Evolutionary conservation across 64 coral and sea anemone species (phyloP), one percentile per base, ranked within the genome.

Genomic region (Cladopsammia gracilis): DNA sequence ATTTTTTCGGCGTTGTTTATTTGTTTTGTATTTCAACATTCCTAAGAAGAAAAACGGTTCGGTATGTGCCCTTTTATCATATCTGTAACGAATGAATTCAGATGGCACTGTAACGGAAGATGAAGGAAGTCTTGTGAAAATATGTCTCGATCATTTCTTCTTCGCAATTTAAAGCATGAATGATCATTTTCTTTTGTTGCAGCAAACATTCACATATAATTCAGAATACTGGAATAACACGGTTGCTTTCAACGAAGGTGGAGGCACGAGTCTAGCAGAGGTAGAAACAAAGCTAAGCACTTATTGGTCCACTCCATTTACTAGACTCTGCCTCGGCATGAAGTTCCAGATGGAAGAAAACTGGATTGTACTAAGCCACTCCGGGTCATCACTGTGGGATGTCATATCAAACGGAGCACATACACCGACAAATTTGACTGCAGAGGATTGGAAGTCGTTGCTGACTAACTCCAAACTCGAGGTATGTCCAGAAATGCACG

Each of bases 321-420:
- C 49, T 45, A 56, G 49, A 59, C 34, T 95, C 3, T 95, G 93
- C 25, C n/a, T 95, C 3, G 88, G 88, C 8, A 95, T 95, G 93
- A 87, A 25, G 61, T 54, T 83, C 24, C 15, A 65, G 5, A 52
- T 22, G 1, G 10, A 70, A 12, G 65, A 44, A 16, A 79, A 60
- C 23, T 83, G 86, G 86, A 85, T 90, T 56, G 6, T 67, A 24
- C 19, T 95, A 13, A 58, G 84, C 58, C 68, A 95, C 58, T 14
- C 22, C 44, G 87, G 25, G 5, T 25, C 13, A 4, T 71, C 54
- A 19, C 46, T 89, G 22, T 56, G 77, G 25, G 64, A 89, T 20
- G 79, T 90, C 6, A 89, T 94, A 8, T 22, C 42, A 15, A 69
- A 83, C 44, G 78, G 65, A 5, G 25, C 8, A 20, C 45, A 53